A percentile compares a stretch with the other conserved stretches of the same genome.
These are phyloP conservation scores for Aplodontia rufa DNA, from an alignment of 2,113 vertebrate genomes.

Conservation along the genomic window DNA sequence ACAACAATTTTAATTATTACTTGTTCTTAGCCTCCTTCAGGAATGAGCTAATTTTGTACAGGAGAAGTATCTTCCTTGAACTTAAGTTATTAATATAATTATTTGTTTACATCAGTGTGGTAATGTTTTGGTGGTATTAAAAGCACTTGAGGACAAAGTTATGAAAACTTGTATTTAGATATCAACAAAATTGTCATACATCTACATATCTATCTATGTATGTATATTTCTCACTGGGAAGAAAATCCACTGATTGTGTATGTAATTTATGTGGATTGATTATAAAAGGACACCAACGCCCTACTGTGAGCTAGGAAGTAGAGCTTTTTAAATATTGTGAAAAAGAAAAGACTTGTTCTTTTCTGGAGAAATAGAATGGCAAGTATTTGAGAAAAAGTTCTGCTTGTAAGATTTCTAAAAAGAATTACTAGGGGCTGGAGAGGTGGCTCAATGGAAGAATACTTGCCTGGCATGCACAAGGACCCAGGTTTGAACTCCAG, in stretches of 20 bases:
- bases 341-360: background rate
- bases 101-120: background rate
- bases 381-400: background rate
- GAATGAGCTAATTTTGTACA: conserved; percentile 30
- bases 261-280: background rate
- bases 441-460: too few relatives aligned
- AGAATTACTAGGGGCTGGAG: too few relatives aligned
- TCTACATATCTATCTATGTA: background rate
- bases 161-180: conserved; percentile 31
- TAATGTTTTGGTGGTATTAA: background rate
- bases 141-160: background rate
- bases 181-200: background rate
- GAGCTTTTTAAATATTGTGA: background rate
- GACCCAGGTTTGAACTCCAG: too few relatives aligned
- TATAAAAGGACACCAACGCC: too few relatives aligned
- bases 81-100: background rate
- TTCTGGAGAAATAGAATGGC: background rate
- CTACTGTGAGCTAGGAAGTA: background rate
- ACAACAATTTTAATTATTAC: background rate
- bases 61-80: conserved; percentile 30
- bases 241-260: background rate
- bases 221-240: background rate
- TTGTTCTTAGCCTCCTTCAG: background rate
- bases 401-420: background rate
- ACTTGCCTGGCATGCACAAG: too few relatives aligned